These are phyloP conservation scores for Pogonocichla stellata DNA, from an alignment of 2,113 vertebrate species.

Conservation along the genomic window DNA sequence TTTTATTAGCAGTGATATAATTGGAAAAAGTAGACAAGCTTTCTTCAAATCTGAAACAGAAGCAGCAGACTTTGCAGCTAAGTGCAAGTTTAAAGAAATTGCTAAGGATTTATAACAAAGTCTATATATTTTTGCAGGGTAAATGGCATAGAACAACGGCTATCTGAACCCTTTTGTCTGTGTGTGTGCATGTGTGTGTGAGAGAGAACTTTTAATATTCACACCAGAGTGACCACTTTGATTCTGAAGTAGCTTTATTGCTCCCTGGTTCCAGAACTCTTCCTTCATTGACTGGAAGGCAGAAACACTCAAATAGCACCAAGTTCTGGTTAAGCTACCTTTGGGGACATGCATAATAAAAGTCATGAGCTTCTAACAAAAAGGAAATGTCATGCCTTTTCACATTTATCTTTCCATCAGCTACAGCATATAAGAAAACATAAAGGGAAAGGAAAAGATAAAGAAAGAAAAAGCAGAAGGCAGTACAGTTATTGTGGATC, in stretches of 20 bases:
- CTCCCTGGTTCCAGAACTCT: background rate
- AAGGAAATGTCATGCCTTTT: constrained; percentile 40
- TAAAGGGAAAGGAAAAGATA: background rate
- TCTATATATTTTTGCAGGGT: background rate
- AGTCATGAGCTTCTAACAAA: background rate
- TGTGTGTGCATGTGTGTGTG: background rate
- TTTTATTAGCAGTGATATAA: constrained; percentile 3
- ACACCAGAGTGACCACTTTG: background rate
- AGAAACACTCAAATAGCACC: background rate
- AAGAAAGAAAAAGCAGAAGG: background rate
- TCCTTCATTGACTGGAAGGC: background rate
- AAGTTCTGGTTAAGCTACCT: constrained; percentile 12
- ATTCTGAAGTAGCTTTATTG: background rate
- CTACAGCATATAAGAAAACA: background rate
- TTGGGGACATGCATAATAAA: background rate
- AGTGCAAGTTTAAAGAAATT: background rate
- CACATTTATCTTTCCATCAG: constrained; percentile 23
- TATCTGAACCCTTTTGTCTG: background rate
- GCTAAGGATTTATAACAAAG: background rate
- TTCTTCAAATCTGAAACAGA: constrained; percentile 6
- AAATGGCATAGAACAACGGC: background rate
- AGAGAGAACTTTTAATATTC: background rate
- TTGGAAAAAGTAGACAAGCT: background rate
- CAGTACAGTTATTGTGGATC: background rate
- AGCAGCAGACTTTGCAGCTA: background rate